Evolutionary conservation across 2,113 vertebrate genomes (phyloP), one percentile per base, ranked within the genome.

Genomic region (Sapajus apella): DNA sequence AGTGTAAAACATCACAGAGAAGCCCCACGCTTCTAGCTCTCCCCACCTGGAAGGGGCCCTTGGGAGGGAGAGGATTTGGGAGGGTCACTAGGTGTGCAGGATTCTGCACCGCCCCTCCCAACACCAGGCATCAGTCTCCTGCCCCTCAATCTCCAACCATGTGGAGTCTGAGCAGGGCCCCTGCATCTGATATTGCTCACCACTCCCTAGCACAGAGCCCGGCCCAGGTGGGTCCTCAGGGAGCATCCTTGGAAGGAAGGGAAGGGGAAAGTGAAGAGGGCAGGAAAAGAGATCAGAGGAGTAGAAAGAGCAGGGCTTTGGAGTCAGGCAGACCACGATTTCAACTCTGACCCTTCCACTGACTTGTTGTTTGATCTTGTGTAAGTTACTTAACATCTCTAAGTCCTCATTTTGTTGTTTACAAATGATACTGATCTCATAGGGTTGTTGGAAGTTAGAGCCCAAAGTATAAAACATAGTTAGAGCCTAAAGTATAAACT

Each of bases 101-200:
- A 37, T 68, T 81, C 56, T 76, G 17, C 3, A 50, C 52, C 10
- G 16, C 16, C 30, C 25, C 20, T 8, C 9, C 23, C 90, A 35
- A 5, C 3, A 3, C 25, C 0, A 3, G n/a, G 40, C 1, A 45
- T 47, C 2, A 1, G 56, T 30, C 23, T 43, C 35, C 50, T 21
- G 4, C 25, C 27, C 23, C 30, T 52, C 40, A 2, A 0, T 64
- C 14, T 47, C 64, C 21, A 56, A 11, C 50, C 9, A 1, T n/a
- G 27, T 27, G 77, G 50, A 68, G 23, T 76, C 3, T 37, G 55
- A 40, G 35, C 37, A 37, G 52, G 47, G 56, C 16, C 61, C 58
- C 18, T 58, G 23, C 8, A 0, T 35, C 52, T 37, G 56, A 11
- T 8, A 0, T 20, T 68, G 87, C 25, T 72, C 56, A 30, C 45